Base-by-base conservation (phyloP, 2,113 vertebrate genomes). In the Bos taurus region DNA sequence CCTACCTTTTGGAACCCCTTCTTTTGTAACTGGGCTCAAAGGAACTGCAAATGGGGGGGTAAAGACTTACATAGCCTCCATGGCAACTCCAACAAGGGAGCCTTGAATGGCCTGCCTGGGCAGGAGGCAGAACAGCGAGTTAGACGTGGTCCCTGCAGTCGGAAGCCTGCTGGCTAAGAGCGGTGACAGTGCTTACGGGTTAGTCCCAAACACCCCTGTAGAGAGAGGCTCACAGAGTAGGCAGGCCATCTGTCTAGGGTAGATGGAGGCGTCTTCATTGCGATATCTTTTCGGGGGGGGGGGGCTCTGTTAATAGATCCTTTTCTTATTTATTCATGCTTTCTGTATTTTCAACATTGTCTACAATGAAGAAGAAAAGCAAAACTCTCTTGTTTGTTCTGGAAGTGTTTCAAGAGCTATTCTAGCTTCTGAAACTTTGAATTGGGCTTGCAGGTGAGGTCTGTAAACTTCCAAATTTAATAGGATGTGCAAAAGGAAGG, bases 331-430 rank as follows among this genome's bases (percentile, higher is more conserved):
- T 82, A 56, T 25, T 60, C 23, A 11, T 88, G 28, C 67, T 57
- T 93, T 88, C 46, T 83, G 19, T 78, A 11, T 89, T 96, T 91
- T 93, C 60, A 87, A 36, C 67, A 54, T 80, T 50, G 56, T 81
- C 81, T 40, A 2, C 11, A 43, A 3, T 71, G 12, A 36, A 84
- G 90, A 84, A 93, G 48, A 59, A 88, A 92, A 91, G 48, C 71
- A 60, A 50, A 77, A 26, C 56, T 1, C 54, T 57, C 56, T 13
- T 59, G 40, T 95, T 86, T 85, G 90, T 56, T 33, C 64, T 81
- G 62, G 62, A 59, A 26, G 46, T 3, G 36, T 83, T 59, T 91
- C 21, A 4, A 16, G 50, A 94, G 36, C 40, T 23, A 6, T 54
- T 40, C 57, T 50, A 40, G 26, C 36, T 14, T 50, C 9, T 86